Percentiles rank a stretch among this genome's conserved stretches.
Evolutionary conservation across 1,140 invertebrate genomes (phyloP).

Genomic region (Zaprionus taronus): DNA sequence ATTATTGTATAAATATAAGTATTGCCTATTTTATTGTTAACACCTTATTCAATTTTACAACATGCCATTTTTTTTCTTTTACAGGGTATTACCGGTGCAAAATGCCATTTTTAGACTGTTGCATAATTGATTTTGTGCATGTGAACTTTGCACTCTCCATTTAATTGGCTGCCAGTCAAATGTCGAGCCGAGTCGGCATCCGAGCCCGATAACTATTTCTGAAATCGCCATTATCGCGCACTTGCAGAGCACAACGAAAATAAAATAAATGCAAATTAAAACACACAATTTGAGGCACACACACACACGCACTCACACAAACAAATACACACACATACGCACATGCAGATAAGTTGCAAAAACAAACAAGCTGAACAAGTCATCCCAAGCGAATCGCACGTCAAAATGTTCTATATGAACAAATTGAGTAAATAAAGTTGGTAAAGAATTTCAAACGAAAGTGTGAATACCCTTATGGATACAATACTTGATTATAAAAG

Average conservation of each 20-base stretch:
- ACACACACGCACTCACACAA: not conserved
- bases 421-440: not conserved
- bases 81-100: not conserved
- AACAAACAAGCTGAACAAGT: slow-evolving; percentile 12
- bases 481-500: no score
- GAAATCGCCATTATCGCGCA: slow-evolving; percentile 41
- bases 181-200: slow-evolving; percentile 39
- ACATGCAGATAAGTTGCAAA: slow-evolving; percentile 3
- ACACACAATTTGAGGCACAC: slow-evolving; percentile 23
- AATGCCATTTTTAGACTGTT: slow-evolving; percentile 20
- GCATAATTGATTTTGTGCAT: slow-evolving; percentile 43
- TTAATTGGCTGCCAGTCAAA: slow-evolving; percentile 72
- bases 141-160: slow-evolving; percentile 28
- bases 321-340: not conserved
- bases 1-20: no score
- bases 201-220: slow-evolving; percentile 15
- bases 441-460: not conserved
- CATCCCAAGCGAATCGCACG: slow-evolving; percentile 21
- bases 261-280: slow-evolving; percentile 41
- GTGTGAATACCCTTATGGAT: not conserved
- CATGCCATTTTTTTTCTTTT: not conserved
- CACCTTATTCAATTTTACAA: not conserved
- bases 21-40: no score
- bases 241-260: slow-evolving; percentile 30
- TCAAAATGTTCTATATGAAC: slow-evolving; percentile 9